Evolutionary conservation across 1,140 invertebrate species (phyloP), one percentile per base, ranked within the genome.

Genomic region (Cyclargus thomasi): DNA sequence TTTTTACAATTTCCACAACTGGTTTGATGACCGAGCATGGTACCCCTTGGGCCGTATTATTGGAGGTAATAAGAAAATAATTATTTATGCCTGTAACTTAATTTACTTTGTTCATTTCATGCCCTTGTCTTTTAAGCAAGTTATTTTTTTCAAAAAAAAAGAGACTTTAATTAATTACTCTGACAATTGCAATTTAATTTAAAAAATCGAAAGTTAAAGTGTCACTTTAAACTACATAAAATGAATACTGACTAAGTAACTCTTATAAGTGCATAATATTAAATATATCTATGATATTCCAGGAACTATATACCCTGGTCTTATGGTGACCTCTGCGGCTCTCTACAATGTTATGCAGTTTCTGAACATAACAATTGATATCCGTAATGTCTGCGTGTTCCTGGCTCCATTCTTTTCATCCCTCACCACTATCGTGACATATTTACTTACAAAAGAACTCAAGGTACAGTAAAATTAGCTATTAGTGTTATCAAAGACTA

Each of bases 21-120:
- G 98, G 98, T 99, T 99, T 93, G 98, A 99, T 93, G 98, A 99
- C 86, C 88, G 97, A 90, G 98, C 98, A 81, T 99, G 98, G 98
- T 99, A 99, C 92, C 98, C 98, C 0, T 91, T 99, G 35, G 98
- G 98, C 11, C 94, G 98, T 90, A 99, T 99, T 84, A 99, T 99
- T 89, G 97, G 97, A 91, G 96, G 95, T 95, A 89, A 88, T 0
- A 7, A 29, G 8, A 29, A 29, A 29, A 29, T 7, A 1, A 29
- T 29, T 7, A 7, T 29, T 29, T 29, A 29, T 29, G 29, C 1
- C 29, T 29, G 5, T 29, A 4, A 29, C n/a, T n/a, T n/a, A n/a
- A n/a, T n/a, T n/a, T n/a, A n/a, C n/a, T n/a, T n/a, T n/a, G n/a
- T n/a, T n/a, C n/a, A n/a, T n/a, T n/a, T n/a, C n/a, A n/a, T n/a